Conservation (phyloP, 2,888 invertebrate genomes). For the Alviniconcha strummeri region DNA sequence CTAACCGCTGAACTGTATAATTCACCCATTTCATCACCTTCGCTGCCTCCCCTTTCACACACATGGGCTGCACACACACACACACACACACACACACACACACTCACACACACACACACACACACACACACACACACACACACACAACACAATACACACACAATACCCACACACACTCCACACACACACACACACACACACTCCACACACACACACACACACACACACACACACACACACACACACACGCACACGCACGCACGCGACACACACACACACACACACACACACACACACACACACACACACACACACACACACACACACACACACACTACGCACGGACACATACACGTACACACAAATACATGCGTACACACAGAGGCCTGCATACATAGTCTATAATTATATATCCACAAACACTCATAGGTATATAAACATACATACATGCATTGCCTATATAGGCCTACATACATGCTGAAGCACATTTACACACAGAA, state of each 20-base stretch:
- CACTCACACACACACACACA: not conserved
- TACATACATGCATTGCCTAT: not conserved
- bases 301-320: not conserved
- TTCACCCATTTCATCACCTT: too few relatives aligned
- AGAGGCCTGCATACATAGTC: not conserved
- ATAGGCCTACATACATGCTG: not conserved
- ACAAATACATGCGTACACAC: not conserved
- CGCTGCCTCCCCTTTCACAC: too few relatives aligned
- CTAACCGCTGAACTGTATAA: too few relatives aligned
- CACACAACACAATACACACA: too few relatives aligned
- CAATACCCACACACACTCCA: too few relatives aligned
- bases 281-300: not conserved
- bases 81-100: conserved; percentile 12
- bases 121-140: too few relatives aligned
- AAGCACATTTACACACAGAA: not conserved
- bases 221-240: not conserved
- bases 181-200: not conserved
- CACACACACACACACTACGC: not conserved
- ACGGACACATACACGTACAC: not conserved
- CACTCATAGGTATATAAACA: too few relatives aligned
- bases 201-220: not conserved
- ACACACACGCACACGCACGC: not conserved
- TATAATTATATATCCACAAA: not conserved
- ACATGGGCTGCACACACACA: not conserved
- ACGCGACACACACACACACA: not conserved